These are phyloP conservation scores for Reinhardtius hippoglossoides DNA, from an alignment of 2,113 vertebrate genomes.

Conservation along the genomic window DNA sequence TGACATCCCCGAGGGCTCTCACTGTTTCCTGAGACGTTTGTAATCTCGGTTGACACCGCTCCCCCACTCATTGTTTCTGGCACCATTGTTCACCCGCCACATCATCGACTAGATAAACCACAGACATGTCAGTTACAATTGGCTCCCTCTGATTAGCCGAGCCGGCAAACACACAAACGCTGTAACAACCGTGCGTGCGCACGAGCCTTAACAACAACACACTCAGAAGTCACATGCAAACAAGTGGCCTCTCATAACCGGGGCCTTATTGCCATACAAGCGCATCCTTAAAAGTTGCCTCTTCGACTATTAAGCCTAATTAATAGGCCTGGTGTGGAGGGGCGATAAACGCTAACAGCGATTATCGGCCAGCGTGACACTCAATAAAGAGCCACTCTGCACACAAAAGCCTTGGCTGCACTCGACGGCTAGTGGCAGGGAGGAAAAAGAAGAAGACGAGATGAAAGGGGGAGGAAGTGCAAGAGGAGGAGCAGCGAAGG, in stretches of 20 bases:
- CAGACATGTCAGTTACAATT: conserved; percentile 77
- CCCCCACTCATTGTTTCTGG: conserved; percentile 67
- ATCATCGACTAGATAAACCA: conserved; percentile 77
- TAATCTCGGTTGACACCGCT: conserved; percentile 68
- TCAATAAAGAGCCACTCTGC: conserved; percentile 73
- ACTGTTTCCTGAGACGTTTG: conserved; percentile 59
- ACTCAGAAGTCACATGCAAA: conserved; percentile 49
- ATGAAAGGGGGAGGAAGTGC: conserved; percentile 7
- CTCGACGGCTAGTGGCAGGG: conserved; percentile 28
- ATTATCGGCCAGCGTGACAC: conserved; percentile 73
- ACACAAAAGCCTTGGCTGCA: conserved; percentile 66
- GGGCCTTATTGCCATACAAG: conserved; percentile 51
- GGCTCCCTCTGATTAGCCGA: conserved; percentile 70
- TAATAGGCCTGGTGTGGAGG: conserved; percentile 78
- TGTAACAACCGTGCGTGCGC: conserved; percentile 8
- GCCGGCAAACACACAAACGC: conserved; percentile 31
- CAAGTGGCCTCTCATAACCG: conserved; percentile 65
- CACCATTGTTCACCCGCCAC: conserved; percentile 74
- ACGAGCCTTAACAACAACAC: conserved; percentile 39
- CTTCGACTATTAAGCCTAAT: conserved; percentile 81
- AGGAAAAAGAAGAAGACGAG: conserved; percentile 11
- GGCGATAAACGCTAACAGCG: conserved; percentile 75
- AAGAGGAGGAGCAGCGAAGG: conserved; percentile 2
- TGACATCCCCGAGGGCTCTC: conserved; percentile 62
- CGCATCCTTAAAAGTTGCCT: conserved; percentile 76